These are phyloP conservation scores for Semicossyphus pulcher DNA, from an alignment of 2,113 vertebrate genomes.

Conservation along the genomic window DNA sequence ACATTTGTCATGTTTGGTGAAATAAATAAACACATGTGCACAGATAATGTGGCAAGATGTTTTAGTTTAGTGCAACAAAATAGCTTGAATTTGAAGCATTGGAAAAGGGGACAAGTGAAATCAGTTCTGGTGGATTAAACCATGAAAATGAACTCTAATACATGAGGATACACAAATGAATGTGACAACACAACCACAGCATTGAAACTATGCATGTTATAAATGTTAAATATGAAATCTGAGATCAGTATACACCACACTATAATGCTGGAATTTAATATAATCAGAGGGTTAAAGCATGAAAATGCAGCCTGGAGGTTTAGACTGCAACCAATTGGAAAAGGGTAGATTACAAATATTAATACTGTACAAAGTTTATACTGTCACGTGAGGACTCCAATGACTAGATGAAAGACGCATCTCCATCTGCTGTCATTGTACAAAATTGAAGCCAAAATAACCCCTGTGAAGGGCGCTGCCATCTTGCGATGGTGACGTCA, in stretches of 20 bases:
- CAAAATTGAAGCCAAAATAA: too few species aligned
- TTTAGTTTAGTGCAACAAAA: conserved; percentile 10
- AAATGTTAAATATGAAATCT: background rate
- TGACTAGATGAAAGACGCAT: too few species aligned
- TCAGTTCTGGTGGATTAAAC: conserved; percentile 19
- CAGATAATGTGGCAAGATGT: background rate
- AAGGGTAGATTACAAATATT: background rate
- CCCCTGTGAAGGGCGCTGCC: too few species aligned
- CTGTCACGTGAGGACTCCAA: background rate
- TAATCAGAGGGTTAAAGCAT: conserved; percentile 9
- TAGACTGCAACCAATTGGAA: background rate
- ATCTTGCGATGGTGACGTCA: too few species aligned
- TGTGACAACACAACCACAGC: conserved; percentile 2
- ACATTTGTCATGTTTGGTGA: conserved; percentile 13
- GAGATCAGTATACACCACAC: background rate
- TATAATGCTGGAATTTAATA: background rate
- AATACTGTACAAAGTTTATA: background rate
- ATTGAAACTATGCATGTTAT: background rate
- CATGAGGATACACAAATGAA: background rate
- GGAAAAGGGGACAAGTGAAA: background rate
- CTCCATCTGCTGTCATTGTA: too few species aligned
- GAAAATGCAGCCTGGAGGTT: background rate
- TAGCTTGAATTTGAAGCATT: background rate
- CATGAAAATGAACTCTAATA: background rate
- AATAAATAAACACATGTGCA: conserved; percentile 31